These are phyloP conservation scores for Gymnoscopelus braueri DNA, from an alignment of 2,797 vertebrate genomes.

Conservation along the genomic window DNA sequence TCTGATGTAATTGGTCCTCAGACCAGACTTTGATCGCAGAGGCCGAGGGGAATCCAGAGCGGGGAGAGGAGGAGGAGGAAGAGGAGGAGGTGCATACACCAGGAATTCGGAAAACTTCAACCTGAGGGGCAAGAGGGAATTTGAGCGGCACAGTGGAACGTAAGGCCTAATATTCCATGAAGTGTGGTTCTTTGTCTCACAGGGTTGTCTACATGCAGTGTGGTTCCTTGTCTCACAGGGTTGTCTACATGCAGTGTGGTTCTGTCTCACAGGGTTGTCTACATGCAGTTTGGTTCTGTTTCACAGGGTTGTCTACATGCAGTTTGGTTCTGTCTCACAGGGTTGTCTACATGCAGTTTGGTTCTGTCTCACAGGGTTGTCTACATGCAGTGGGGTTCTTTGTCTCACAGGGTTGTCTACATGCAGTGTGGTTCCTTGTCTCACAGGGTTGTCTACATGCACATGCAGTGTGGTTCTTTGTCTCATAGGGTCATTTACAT, in stretches of 20 bases:
- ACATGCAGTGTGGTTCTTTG: neutral
- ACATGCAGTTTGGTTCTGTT: too few relatives aligned
- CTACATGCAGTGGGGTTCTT: too few relatives aligned
- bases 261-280: neutral
- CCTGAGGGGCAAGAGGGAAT: constrained; percentile 85
- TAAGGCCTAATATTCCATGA: constrained; percentile 56
- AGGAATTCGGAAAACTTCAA: constrained; percentile 80
- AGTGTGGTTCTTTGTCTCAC: neutral
- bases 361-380: neutral
- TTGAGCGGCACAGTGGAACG: constrained; percentile 85
- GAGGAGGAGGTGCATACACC: constrained; percentile 78
- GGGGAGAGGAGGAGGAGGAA: constrained; percentile 74
- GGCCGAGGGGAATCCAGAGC: constrained; percentile 64
- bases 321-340: neutral
- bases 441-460: neutral
- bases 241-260: neutral
- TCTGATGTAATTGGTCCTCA: constrained; percentile 29
- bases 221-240: too few relatives aligned
- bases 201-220: too few relatives aligned
- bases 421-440: neutral
- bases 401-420: too few relatives aligned
- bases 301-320: neutral
- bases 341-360: too few relatives aligned
- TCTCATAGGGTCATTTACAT: neutral
- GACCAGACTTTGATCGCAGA: constrained; percentile 71